Evolutionary conservation across 2,888 invertebrate genomes (phyloP).

Genomic region (Siphlonurus alternatus): DNA sequence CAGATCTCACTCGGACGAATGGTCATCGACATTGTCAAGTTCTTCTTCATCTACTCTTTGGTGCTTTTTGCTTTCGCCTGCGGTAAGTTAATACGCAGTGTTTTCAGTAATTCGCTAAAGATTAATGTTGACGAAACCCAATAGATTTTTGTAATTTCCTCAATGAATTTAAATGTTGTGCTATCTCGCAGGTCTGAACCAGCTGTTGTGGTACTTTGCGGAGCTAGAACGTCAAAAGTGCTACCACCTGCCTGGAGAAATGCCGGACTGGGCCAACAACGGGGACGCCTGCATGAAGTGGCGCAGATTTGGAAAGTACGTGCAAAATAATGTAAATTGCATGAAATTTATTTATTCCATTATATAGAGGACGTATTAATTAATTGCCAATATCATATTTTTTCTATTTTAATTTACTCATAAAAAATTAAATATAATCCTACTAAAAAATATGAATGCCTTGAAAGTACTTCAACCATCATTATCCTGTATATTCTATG

Average conservation of each 20-base stretch:
- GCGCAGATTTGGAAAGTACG: constrained; percentile 71
- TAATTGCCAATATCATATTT: not conserved
- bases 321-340: constrained; percentile 23
- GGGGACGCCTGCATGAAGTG: constrained; percentile 69
- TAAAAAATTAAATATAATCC: not conserved
- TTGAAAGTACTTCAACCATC: no score
- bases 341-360: no score
- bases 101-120: constrained; percentile 1
- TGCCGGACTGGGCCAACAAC: constrained; percentile 59
- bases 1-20: constrained; percentile 81
- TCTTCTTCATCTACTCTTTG: constrained; percentile 75
- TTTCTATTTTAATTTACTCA: not conserved
- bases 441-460: no score
- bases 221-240: constrained; percentile 69
- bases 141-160: no score
- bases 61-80: constrained; percentile 87
- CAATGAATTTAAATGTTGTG: no score
- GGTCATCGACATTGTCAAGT: constrained; percentile 84
- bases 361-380: no score
- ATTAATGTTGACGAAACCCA: no score
- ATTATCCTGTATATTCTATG: no score
- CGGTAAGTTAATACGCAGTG: constrained; percentile 35
- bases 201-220: constrained; percentile 87
- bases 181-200: constrained; percentile 41
- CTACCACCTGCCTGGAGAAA: constrained; percentile 48